Base-by-base conservation (phyloP, 2,797 vertebrate species). In the Anolis apletophallus region DNA sequence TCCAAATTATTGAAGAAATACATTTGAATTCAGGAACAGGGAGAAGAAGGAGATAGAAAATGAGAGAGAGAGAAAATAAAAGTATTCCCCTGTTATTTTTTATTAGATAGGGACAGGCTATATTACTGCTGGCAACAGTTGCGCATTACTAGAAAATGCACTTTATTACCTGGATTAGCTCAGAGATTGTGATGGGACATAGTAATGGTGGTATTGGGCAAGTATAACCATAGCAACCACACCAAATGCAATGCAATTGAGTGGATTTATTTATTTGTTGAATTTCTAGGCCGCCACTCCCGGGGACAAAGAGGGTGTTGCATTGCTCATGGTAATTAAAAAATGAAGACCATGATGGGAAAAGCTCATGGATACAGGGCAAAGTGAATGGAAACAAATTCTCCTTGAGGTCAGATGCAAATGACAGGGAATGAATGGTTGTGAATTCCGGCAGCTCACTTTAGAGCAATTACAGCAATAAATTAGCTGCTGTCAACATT, bases 401-500 rank as follows among this genome's bases (percentile, higher is more conserved):
- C 1, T 83, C 92, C 81, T 54, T 79, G 82, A 91, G 76, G 17
- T 21, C 71, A 91, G 84, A 36, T 78, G 75, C 14, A 91, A 92
- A 87, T 14, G 88, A 71, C n/a, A 4, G 2, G 10, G 26, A 67
- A 83, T 29, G 59, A 85, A 82, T 82, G 90, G 3, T 72, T 91
- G 71, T 59, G 92, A 89, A 88, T 87, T 6, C n/a, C 83, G 69
- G 78, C 86, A 88, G 87, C 80, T 0, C 90, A 81, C 67, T 87
- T 80, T 52, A 84, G 9, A 81, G 80, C 80, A 93, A 83, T 91
- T 91, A 86, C 12, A 80, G 88, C 89, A 85, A 76, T 88, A 88
- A 92, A 89, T 89, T 87, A 93, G 68, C 87, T 54, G 87, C 74
- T 91, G 89, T 75, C 5, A 86, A 50, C 64, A 76, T 88, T 91